A percentile compares a stretch with the other conserved stretches of the same genome.
These are phyloP conservation scores for Pandemis heparana DNA, from an alignment of 2,888 invertebrate genomes.

Conservation along the genomic window DNA sequence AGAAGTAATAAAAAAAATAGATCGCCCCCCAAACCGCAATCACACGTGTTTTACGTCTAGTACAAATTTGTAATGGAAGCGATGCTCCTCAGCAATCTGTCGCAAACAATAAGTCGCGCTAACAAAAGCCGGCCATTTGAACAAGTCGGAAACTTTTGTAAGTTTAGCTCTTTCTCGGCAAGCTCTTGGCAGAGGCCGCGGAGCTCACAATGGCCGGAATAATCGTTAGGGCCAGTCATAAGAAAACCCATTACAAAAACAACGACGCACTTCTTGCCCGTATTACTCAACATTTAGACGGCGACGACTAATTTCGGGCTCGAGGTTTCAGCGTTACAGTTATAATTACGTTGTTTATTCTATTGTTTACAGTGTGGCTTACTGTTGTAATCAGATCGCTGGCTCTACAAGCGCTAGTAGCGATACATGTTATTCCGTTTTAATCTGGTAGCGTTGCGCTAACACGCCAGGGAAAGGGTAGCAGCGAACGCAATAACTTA, in stretches of 20 bases:
- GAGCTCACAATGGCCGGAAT: conserved; percentile 79
- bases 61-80: conserved; percentile 64
- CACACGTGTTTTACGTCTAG: conserved; percentile 60
- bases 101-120: conserved; percentile 84
- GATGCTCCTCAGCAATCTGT: conserved; percentile 83
- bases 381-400: conserved; percentile 31
- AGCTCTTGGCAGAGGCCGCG: conserved; percentile 78
- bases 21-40: conserved; percentile 2
- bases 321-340: conserved; percentile 45
- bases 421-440: conserved; percentile 31
- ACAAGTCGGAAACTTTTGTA: conserved; percentile 85
- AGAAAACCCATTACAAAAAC: conserved; percentile 82
- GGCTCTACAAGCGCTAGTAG: conserved; percentile 24
- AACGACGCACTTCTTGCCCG: conserved; percentile 75
- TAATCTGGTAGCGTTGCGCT: conserved; percentile 33
- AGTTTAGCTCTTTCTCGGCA: conserved; percentile 82
- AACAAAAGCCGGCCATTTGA: conserved; percentile 85
- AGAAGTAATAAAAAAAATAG: not conserved
- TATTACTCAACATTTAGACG: conserved; percentile 77
- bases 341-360: conserved; percentile 41
- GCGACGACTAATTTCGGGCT: conserved; percentile 68
- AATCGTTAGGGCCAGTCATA: conserved; percentile 83
- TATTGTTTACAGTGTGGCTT: conserved; percentile 35
- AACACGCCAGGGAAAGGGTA: conserved; percentile 37
- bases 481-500: conserved; percentile 31